phyloP scores from a whole-genome alignment of 2,888 invertebrate genomes.

The Nomada ruficornis region DNA sequence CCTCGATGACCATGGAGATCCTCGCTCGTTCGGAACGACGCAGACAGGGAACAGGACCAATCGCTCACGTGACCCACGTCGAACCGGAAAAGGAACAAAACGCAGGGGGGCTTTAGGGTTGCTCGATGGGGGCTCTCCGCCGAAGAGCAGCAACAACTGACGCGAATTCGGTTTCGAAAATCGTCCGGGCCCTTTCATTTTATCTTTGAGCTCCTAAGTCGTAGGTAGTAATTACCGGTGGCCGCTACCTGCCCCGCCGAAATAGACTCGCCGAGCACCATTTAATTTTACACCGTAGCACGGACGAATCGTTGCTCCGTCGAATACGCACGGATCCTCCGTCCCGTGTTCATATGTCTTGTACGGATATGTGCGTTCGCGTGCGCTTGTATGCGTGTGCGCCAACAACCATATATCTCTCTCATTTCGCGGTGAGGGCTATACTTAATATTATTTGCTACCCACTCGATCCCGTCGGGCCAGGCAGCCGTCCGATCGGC shows the following conservation, averaged over 20 bases:
- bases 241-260: conserved; percentile 84
- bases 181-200: conserved; percentile 74
- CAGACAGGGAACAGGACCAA: conserved; percentile 3
- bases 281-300: conserved; percentile 82
- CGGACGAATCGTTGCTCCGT: conserved; percentile 54
- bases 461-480: conserved; percentile 74
- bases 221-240: conserved; percentile 84
- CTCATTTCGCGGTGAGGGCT: conserved; percentile 77
- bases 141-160: conserved; percentile 51
- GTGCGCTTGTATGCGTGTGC: conserved; percentile 33
- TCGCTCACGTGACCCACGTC: conserved; percentile 57
- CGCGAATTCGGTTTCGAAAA: conserved; percentile 75
- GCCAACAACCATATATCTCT: conserved; percentile 78
- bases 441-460: conserved; percentile 84
- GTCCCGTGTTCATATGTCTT: conserved; percentile 16
- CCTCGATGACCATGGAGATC: conserved; percentile 37
- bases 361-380: conserved; percentile 28
- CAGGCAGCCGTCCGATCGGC: conserved; percentile 72
- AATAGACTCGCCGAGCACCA: conserved; percentile 83
- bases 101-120: background rate
- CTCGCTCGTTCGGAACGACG: background rate
- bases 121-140: background rate
- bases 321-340: conserved; percentile 11
- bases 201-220: conserved; percentile 78
- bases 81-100: conserved; percentile 56